A percentile compares a stretch with the other conserved stretches of the same genome.
Conservation (phyloP, 2,888 invertebrate species). For the Nebria brevicollis region DNA sequence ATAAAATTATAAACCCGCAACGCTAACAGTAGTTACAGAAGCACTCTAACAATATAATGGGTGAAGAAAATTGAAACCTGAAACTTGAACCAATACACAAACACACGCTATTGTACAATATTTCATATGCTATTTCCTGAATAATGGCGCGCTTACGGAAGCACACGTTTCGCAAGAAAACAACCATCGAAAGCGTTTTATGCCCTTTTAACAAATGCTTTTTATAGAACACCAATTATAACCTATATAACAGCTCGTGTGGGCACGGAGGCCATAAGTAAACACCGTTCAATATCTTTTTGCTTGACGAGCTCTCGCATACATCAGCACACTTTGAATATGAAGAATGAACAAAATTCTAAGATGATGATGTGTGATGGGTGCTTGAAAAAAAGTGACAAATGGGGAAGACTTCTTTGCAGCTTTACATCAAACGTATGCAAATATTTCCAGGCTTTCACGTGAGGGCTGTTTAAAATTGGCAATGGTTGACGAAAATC, state of each 20-base stretch:
- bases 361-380: slow-evolving; percentile 1
- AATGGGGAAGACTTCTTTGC: background rate
- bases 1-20: background rate
- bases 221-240: background rate
- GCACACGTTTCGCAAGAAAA: background rate
- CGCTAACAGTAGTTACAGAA: background rate
- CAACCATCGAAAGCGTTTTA: background rate
- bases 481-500: background rate
- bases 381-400: background rate
- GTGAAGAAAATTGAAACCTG: background rate
- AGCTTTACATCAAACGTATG: background rate
- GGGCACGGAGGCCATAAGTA: background rate
- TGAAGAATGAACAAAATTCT: background rate
- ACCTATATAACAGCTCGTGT: background rate
- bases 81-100: background rate
- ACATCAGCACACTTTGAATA: background rate
- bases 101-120: background rate
- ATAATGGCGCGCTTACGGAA: background rate
- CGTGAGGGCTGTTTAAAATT: background rate
- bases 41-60: background rate
- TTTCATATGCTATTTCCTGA: background rate
- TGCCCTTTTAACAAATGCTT: background rate
- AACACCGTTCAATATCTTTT: background rate
- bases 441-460: background rate
- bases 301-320: background rate